Evolutionary conservation across 2,113 vertebrate genomes (phyloP), one percentile per base, ranked within the genome.

Genomic region (Andinoacara biseriatus): DNA sequence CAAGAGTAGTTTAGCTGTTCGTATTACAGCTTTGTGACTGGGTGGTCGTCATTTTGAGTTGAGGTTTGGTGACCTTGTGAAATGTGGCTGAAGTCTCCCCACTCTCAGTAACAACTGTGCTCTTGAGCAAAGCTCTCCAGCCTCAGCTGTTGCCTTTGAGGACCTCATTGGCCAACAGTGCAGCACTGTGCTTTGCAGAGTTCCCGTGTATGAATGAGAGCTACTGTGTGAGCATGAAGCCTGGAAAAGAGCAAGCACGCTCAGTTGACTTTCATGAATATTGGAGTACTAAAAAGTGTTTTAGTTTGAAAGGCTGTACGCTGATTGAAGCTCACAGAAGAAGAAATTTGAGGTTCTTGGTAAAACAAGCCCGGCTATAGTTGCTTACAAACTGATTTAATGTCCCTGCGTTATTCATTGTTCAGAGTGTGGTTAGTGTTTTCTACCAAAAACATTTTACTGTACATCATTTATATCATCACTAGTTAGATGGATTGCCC

Each of bases 121-220:
- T 76, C 80, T 83, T 77, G 58, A 90, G 62, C 76, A 67, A 75
- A 20, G 54, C 58, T 80, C 78, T 69, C 38, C 9, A 82, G 56
- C 74, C n/a, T 77, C 58, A 17, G 77, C 65, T 65, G 65, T 81
- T 81, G 46, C 29, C 22, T 74, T 57, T 52, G 20, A 82, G 76
- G 43, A 69, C 67, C 74, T 69, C 3, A 1, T 2, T 29, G 59
- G 24, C 60, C 57, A 88, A 87, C 84, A 91, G 81, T 86, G 80
- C 35, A 74, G 81, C 85, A 63, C 87, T 86, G 78, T 87, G 80
- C 67, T 49, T 63, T 46, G 60, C 17, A 5, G 58, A 75, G 77
- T 75, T 81, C 49, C 33, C 3, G 5, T 56, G 29, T 83, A 87
- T 94, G 90, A 94, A 92, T 89, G 80, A 83, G 72, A 35, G 49